Percentiles rank a stretch among this genome's conserved stretches.
Evolutionary conservation across 2,888 invertebrate species (phyloP).

Genomic region (Scelioninae gen. 1): DNA sequence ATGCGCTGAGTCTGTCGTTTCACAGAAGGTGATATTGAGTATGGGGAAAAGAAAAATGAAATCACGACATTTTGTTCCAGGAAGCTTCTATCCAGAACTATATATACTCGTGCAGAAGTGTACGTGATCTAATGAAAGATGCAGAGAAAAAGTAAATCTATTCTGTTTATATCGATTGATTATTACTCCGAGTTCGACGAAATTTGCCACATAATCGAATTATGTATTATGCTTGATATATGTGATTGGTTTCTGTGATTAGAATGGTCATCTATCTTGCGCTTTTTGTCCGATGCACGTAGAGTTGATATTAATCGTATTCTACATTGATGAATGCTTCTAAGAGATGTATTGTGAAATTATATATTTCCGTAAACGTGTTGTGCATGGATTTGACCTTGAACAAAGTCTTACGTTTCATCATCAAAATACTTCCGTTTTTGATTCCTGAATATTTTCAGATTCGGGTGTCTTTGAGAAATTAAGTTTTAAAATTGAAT

Average conservation of each 20-base stretch:
- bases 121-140: slow-evolving; percentile 32
- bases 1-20: slow-evolving; percentile 3
- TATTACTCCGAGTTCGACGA: slow-evolving; percentile 23
- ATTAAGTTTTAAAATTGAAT: too few species aligned
- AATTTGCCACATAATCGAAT: slow-evolving; percentile 7
- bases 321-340: too few species aligned
- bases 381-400: too few species aligned
- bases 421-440: too few species aligned
- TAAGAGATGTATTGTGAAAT: too few species aligned
- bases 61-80: slow-evolving; percentile 17
- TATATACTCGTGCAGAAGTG: background rate
- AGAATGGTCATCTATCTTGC: background rate
- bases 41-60: slow-evolving; percentile 11
- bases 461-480: too few species aligned
- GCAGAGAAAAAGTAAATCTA: slow-evolving; percentile 26
- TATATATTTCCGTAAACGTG: too few species aligned
- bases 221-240: background rate
- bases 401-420: too few species aligned
- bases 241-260: background rate
- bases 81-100: slow-evolving; percentile 13
- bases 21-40: background rate
- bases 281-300: too few species aligned
- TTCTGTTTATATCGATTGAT: slow-evolving; percentile 33
- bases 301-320: too few species aligned
- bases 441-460: too few species aligned